phyloP scores from a whole-genome alignment of 2,797 vertebrate species.

The Protosalanx chinensis region DNA sequence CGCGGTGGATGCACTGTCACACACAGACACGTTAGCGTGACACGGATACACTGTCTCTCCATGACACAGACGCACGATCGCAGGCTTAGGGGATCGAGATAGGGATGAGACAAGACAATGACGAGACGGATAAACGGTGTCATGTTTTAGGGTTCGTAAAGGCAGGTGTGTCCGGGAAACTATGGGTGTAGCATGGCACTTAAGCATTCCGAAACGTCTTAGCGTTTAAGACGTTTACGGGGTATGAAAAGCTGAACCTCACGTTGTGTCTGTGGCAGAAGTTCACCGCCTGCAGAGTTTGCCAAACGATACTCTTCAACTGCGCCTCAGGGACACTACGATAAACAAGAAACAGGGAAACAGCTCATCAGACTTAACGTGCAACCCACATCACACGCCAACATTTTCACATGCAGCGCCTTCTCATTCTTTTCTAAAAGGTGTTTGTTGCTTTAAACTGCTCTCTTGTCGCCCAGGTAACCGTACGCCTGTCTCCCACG shows the following conservation, averaged over 20 bases:
- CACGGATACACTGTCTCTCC: constrained; percentile 2
- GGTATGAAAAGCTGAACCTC: constrained; percentile 3
- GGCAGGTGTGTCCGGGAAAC: background rate
- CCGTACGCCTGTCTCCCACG: constrained; percentile 50
- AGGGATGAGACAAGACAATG: background rate
- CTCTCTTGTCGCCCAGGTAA: constrained; percentile 53
- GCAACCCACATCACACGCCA: constrained; percentile 16
- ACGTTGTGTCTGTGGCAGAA: constrained; percentile 84
- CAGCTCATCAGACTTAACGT: constrained; percentile 14
- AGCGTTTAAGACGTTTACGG: constrained; percentile 14
- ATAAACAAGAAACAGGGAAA: constrained; percentile 30
- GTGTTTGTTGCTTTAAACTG: constrained; percentile 34
- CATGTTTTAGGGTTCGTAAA: background rate
- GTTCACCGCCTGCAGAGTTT: constrained; percentile 94
- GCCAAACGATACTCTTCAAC: constrained; percentile 92
- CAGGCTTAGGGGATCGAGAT: background rate
- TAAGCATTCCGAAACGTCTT: background rate
- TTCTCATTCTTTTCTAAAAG: constrained; percentile 32
- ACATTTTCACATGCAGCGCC: constrained; percentile 18
- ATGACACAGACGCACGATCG: background rate
- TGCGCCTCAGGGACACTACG: constrained; percentile 85
- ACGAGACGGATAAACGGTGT: background rate
- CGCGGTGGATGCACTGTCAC: constrained; percentile 81
- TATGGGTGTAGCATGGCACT: background rate
- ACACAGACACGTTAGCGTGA: constrained; percentile 23